phyloP scores from a whole-genome alignment of 1,140 invertebrate species.

The Tyrophagus putrescentiae region DNA sequence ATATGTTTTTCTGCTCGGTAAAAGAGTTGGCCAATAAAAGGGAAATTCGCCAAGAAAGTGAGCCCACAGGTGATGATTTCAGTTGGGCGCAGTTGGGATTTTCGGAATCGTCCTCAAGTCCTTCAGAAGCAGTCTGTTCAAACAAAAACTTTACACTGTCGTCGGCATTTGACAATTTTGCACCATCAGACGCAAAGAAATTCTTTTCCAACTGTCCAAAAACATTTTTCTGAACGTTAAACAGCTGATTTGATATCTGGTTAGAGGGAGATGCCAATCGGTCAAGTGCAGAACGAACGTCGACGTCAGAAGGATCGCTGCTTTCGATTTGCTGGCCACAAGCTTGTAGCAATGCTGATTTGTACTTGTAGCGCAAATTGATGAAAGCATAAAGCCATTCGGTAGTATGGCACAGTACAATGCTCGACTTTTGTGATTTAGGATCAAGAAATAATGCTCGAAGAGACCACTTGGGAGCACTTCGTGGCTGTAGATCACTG shows the following conservation, averaged over 20 bases:
- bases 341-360: neutral
- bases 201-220: neutral
- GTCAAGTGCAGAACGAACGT: conserved; percentile 6
- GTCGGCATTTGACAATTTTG: neutral
- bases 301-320: neutral
- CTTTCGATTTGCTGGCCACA: neutral
- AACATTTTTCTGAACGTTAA: neutral
- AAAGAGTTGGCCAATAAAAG: conserved; percentile 60
- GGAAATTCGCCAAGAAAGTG: conserved; percentile 67
- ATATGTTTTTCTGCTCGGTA: conserved; percentile 56
- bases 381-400: neutral
- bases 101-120: neutral
- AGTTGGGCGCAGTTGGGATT: conserved; percentile 27
- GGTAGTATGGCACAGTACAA: neutral
- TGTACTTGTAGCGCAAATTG: neutral
- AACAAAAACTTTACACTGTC: conserved; percentile 3
- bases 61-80: conserved; percentile 58
- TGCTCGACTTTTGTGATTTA: conserved; percentile 16
- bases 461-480: conserved; percentile 58
- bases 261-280: neutral
- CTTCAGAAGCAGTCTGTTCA: neutral
- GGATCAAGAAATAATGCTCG: conserved; percentile 34
- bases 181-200: neutral
- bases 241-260: neutral
- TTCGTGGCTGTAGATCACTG: conserved; percentile 67